Evolutionary conservation across 2,113 vertebrate genomes (phyloP), one percentile per base, ranked within the genome.

Genomic region (Marmota monax): DNA sequence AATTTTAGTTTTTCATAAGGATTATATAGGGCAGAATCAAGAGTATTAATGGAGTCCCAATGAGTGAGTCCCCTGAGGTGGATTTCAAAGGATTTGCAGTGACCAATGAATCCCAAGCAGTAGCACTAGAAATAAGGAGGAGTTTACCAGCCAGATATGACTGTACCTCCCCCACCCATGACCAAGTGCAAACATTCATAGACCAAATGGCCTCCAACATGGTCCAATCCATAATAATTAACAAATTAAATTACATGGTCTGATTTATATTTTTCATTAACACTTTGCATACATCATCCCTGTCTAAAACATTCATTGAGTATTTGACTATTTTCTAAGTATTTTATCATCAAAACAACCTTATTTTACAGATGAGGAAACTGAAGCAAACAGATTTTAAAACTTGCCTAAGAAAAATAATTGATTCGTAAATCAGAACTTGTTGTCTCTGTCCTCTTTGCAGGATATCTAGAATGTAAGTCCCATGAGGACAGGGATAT

Each of bases 1-100:
- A 93, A 93, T 74, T 76, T 93, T 88, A 88, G 3, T 22, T 84
- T 85, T 80, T 82, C 32, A 25, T 85, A 82, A 89, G 61, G 2
- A 92, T 88, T n/a, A 45, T 48, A 63, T 65, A 77, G 39, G 37
- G 0, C 39, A 80, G 65, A 79, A 22, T 63, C 23, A 88, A 93
- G 78, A 72, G 32, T 92, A 96, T 65, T 63, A 67, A 65, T 56
- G 76, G 45, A 67, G 65, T 29, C 23, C 51, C 20, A 16, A 2
- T 58, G 25, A 32, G 7, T 0, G 6, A 73, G 48, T 39, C 11
- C 45, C n/a, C 51, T 63, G 37, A 65, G 34, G 22, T 6, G 7
- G 42, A n/a, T 58, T 76, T 77, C 32, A 37, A 32, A n/a, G 8
- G 25, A 65, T 70, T 32, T 23, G 14, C 69, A n/a, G 84, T 56